Base-by-base conservation (phyloP, 2,888 invertebrate genomes). In the Colletes collaris region DNA sequence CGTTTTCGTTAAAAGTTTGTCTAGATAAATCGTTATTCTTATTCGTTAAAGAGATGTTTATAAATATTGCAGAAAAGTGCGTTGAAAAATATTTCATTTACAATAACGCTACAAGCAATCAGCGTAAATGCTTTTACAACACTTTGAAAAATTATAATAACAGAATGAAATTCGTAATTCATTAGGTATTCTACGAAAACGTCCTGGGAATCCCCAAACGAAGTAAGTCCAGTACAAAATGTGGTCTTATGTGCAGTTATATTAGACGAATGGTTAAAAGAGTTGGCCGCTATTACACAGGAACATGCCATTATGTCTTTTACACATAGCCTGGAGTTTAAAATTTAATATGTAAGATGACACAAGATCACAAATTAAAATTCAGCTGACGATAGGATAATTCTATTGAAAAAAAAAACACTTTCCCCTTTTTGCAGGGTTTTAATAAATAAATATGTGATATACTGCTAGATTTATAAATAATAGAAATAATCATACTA, bases 211-310 rank as follows among this genome's bases (percentile, higher is more conserved):
- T 89, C 88, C 2, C 87, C 92, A 16, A 90, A 85, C 53, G 90
- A 91, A 85, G 87, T 90, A 60, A 92, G 89, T 76, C 89, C 94
- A 55, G 92, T 94, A 60, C 94, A 95, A 83, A 95, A 96, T 89
- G 94, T 96, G 59, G 96, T 97, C 0, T 94, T 97, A 81, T 97
- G 97, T 90, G 98, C 98, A 1, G 97, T 99, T 6, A 94, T 99
- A 60, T 94, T 99, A 79, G 98, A 98, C 90, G 99, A 99, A 92
- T 98, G 99, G 97, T 94, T 98, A 0, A 98, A 98, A 92, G 99
- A 99, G 93, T 94, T 99, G 77, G 97, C 99, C 0, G 98, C 99
- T 13, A 95, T 99, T 73, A 97, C 98, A 81, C 97, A 98, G 92
- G 99, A 99, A 93, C 99, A 99, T 92, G 96, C 97, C 6, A 94